Conservation (phyloP, 1,140 invertebrate species). For the Drosophila erecta region DNA sequence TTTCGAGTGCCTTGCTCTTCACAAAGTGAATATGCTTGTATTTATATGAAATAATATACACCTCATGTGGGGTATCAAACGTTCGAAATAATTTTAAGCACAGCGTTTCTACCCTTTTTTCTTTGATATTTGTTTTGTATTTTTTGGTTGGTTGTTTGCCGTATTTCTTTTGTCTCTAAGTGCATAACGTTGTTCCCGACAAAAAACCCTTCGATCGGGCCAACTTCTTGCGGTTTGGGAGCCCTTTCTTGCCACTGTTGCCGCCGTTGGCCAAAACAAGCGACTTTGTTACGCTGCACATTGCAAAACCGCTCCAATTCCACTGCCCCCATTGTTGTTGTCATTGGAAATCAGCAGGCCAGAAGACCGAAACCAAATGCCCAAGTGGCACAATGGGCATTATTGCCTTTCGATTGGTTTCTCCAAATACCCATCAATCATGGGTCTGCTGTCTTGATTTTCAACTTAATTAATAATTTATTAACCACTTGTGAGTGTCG, state of each 20-base stretch:
- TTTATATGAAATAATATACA: no score
- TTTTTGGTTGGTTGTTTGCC: slow-evolving; percentile 18
- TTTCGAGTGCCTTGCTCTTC: no score
- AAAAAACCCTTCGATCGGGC: slow-evolving; percentile 68
- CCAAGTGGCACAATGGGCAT: slow-evolving; percentile 27
- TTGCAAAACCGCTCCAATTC: slow-evolving; percentile 38
- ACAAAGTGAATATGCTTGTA: no score
- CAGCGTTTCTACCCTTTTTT: neutral
- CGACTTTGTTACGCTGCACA: slow-evolving; percentile 53
- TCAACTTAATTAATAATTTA: slow-evolving; percentile 54
- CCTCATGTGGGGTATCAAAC: neutral
- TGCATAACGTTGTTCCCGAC: slow-evolving; percentile 71
- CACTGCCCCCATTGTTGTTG: slow-evolving; percentile 9
- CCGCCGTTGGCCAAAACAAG: slow-evolving; percentile 44
- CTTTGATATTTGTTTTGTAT: neutral
- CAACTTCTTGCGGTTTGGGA: slow-evolving; percentile 72
- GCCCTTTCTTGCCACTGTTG: slow-evolving; percentile 34
- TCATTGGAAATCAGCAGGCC: slow-evolving; percentile 12
- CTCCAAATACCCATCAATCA: slow-evolving; percentile 30
- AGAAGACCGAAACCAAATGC: slow-evolving; percentile 3
- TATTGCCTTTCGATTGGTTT: slow-evolving; percentile 6
- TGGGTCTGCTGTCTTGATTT: slow-evolving; percentile 36
- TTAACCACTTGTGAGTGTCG: slow-evolving; percentile 43
- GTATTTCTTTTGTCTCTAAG: slow-evolving; percentile 52
- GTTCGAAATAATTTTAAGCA: neutral